Evolutionary conservation across 2,797 vertebrate genomes (phyloP).

Genomic region (Oreochromis mossambicus): DNA sequence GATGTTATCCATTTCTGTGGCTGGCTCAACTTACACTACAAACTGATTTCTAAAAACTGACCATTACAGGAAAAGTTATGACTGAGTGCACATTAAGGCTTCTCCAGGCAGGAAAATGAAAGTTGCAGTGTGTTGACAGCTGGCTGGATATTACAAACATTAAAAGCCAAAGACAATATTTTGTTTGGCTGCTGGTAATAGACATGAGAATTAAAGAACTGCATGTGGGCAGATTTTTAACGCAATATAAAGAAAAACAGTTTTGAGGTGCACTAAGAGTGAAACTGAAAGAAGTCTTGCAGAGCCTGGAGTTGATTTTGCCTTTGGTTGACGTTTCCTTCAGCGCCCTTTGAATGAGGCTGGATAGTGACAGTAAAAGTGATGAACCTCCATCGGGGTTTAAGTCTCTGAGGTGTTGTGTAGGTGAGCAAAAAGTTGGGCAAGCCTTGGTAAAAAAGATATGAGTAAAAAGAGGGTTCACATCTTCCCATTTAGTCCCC

Average conservation of each 20-base stretch:
- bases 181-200: neutral
- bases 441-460: neutral
- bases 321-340: constrained; percentile 56
- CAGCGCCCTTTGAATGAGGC: constrained; percentile 6
- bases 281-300: neutral
- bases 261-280: neutral
- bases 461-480: neutral
- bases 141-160: neutral
- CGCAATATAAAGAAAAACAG: neutral
- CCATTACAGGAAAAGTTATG: neutral
- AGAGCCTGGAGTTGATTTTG: neutral
- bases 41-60: neutral
- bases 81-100: neutral
- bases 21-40: neutral
- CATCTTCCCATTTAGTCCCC: neutral
- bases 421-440: neutral
- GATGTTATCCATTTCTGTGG: neutral
- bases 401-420: neutral
- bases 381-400: neutral
- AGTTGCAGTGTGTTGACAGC: neutral
- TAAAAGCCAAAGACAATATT: neutral
- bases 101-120: neutral
- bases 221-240: neutral
- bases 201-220: neutral
- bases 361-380: neutral